A percentile compares a stretch with the other conserved stretches of the same genome.
phyloP scores from a whole-genome alignment of 2,888 invertebrate genomes.

The Drosophila antonietae region DNA sequence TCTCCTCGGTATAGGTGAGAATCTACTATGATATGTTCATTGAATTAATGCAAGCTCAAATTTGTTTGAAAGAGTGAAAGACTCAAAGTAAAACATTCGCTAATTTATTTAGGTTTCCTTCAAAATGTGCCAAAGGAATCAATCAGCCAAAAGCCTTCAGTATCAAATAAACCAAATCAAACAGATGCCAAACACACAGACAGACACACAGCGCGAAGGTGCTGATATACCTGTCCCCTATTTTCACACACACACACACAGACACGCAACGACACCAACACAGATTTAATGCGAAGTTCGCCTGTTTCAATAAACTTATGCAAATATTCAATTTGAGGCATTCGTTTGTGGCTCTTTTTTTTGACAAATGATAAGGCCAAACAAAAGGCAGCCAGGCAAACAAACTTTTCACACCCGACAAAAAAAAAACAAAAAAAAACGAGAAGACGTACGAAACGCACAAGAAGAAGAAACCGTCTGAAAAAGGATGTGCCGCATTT shows the following conservation, averaged over 20 bases:
- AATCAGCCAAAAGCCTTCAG: constrained; percentile 29
- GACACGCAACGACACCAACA: neutral
- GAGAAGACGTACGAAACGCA: neutral
- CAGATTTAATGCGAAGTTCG: constrained; percentile 30
- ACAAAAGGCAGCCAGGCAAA: constrained; percentile 71
- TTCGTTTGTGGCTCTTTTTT: constrained; percentile 47
- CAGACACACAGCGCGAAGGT: neutral
- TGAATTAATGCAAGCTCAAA: neutral
- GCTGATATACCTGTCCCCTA: neutral
- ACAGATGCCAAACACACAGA: constrained; percentile 35
- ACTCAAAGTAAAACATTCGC: neutral
- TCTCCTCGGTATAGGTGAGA: neutral
- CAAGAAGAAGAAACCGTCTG: constrained; percentile 1
- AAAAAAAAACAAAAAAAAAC: constrained; percentile 9
- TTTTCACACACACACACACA: neutral
- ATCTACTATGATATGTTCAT: neutral
- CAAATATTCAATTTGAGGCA: constrained; percentile 75
- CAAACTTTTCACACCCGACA: constrained; percentile 71
- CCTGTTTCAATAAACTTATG: constrained; percentile 76
- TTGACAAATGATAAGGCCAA: constrained; percentile 78
- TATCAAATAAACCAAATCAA: constrained; percentile 53
- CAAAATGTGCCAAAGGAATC: constrained; percentile 12
- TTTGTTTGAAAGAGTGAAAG: neutral
- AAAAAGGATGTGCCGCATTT: constrained; percentile 64
- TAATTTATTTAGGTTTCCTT: constrained; percentile 9